These are phyloP conservation scores for Orbicella faveolata DNA, from an alignment of 64 coral and sea anemone species.

Conservation along the genomic window DNA sequence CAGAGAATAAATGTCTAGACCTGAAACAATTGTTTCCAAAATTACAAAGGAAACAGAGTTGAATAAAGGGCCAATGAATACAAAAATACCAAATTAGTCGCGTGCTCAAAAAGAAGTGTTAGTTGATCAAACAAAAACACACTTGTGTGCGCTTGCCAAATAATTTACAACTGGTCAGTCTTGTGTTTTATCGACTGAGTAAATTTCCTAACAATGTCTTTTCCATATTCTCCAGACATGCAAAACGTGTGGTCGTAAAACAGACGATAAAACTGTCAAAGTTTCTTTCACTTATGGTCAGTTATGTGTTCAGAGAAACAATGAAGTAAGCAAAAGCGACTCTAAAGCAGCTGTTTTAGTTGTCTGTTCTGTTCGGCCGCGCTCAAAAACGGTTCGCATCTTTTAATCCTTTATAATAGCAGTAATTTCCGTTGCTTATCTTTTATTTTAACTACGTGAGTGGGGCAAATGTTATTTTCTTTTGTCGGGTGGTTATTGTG, in stretches of 20 bases:
- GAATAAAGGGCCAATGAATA: not conserved
- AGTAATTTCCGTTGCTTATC: conserved; percentile 19
- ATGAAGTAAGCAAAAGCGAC: no score
- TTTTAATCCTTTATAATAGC: conserved; percentile 30
- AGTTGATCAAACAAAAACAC: not conserved
- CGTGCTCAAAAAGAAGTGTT: not conserved
- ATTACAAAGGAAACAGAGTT: not conserved
- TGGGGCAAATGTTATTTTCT: not conserved
- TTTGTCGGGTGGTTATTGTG: not conserved
- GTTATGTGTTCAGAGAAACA: not conserved
- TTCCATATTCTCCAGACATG: not conserved
- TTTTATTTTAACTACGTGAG: not conserved
- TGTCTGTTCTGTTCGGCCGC: not conserved
- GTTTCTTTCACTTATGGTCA: not conserved
- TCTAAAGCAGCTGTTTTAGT: not conserved
- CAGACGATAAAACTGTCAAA: not conserved
- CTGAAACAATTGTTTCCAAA: not conserved
- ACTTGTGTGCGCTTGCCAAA: no score
- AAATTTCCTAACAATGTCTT: not conserved
- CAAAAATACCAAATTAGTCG: not conserved
- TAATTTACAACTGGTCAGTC: not conserved
- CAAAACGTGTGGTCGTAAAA: conserved; percentile 2
- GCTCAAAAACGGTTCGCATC: not conserved
- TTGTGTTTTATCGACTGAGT: not conserved
- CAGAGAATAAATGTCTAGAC: not conserved